Base-by-base conservation (phyloP, 2,888 invertebrate species). In the Laothoe populi region DNA sequence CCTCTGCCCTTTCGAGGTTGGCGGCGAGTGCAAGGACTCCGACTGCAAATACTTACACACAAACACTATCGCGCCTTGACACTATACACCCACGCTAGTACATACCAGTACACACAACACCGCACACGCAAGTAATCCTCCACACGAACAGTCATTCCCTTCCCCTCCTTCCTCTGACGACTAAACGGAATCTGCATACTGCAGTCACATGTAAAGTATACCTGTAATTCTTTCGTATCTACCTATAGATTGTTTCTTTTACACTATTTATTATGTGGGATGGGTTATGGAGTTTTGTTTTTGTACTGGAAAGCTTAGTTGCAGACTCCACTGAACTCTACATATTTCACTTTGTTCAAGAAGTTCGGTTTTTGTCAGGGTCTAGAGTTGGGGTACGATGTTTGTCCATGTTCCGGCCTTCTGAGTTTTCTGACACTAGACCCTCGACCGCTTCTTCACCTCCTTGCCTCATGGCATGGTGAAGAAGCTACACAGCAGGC, bases 41-140 rank as follows among this genome's bases (percentile, higher is more conserved):
- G 88, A 88, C 72, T 93, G 93, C 92, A 88, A 87, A 87, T 92
- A 87, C 82, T 83, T 91, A 63, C 93, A 93, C 71, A 89, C 90
- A 57, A 83, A 85, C 70, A 68, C 73, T 70, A 81, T 73, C 46
- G 69, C 79, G 65, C 84, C 84, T 75, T 89, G 83, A 90, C 88
- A 84, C 71, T 67, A 63, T 4, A 26, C 26, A 26, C 2, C 5
- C 67, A 74, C 72, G 70, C 42, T n/a, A n/a, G 62, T 57, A 65
- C 66, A 68, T 68, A 70, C 64, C 65, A 62, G 62, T 65, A 72
- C 69, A 69, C 62, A 66, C 63, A 71, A 65, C 62, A 65, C 62
- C 64, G 60, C 64, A 65, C 61, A 66, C 16, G 11, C 24, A 53
- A 13, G 23, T 58, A 40, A 58, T 24, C 24, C 1, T 23, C 3